Evolutionary conservation across 2,797 vertebrate genomes (phyloP).

Genomic region (Euphonia xanthogaster): DNA sequence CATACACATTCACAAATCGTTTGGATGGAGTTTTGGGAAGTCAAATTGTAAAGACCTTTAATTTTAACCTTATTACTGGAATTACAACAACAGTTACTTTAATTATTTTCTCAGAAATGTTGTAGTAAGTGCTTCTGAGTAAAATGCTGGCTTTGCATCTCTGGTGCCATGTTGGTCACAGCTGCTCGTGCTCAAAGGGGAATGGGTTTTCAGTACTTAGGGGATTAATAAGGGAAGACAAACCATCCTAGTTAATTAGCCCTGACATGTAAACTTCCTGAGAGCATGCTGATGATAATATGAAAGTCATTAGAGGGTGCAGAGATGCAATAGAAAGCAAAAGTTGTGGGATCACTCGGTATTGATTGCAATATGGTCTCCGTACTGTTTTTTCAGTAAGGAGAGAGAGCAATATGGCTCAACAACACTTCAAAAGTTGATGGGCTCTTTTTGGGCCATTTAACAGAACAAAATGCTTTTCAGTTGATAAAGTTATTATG

Average conservation of each 20-base stretch:
- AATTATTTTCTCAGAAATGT: neutral
- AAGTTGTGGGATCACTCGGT: neutral
- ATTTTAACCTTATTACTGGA: neutral
- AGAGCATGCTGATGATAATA: neutral
- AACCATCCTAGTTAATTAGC: slow-evolving; percentile 41
- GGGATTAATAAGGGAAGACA: slow-evolving; percentile 39
- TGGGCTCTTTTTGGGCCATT: neutral
- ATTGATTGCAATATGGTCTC: neutral
- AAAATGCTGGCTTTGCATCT: neutral
- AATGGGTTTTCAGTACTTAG: neutral
- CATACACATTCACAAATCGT: neutral
- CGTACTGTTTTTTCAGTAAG: neutral
- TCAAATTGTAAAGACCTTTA: neutral
- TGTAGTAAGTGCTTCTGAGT: neutral
- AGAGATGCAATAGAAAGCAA: neutral
- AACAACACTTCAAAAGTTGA: neutral
- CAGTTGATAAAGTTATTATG: neutral
- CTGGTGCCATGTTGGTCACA: neutral
- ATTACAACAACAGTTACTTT: neutral
- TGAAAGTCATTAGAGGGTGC: neutral
- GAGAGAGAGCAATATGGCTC: neutral
- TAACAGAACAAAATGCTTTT: neutral
- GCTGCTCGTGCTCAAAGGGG: slow-evolving; percentile 29
- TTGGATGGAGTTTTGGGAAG: neutral
- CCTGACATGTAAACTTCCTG: slow-evolving; percentile 52